These are phyloP conservation scores for Diachasma alloeum DNA, from an alignment of 1,140 invertebrate species.

Conservation along the genomic window DNA sequence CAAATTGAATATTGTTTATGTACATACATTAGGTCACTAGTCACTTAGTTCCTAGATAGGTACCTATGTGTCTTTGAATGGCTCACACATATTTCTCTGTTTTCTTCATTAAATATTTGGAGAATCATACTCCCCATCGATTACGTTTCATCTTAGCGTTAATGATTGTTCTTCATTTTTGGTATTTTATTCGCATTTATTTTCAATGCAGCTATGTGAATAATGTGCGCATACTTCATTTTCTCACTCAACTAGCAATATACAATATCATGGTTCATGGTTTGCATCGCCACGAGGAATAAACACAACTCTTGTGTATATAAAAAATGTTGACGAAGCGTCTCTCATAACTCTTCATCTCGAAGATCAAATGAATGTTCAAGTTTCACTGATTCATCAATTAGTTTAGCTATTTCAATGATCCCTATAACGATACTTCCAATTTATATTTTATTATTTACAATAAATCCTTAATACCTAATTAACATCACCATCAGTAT, in stretches of 20 bases:
- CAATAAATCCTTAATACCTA: neutral
- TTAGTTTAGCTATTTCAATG: neutral
- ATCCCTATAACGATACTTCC: neutral
- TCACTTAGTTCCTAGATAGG: neutral
- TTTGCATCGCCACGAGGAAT: neutral
- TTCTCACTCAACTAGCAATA: neutral
- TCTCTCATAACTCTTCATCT: neutral
- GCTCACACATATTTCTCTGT: neutral
- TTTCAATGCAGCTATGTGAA: neutral
- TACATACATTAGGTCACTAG: conserved; percentile 7
- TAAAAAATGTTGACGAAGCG: neutral
- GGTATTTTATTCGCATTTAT: neutral
- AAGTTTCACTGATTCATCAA: neutral
- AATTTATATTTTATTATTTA: neutral
- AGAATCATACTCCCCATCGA: neutral
- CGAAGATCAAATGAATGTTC: neutral
- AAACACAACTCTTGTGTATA: neutral
- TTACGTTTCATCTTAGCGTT: neutral
- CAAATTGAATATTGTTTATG: neutral
- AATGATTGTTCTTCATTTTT: conserved; percentile 5
- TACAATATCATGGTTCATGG: neutral
- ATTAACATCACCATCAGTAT: neutral
- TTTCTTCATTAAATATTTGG: neutral
- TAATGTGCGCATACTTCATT: neutral
- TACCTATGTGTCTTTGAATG: neutral